phyloP scores from a whole-genome alignment of 2,113 vertebrate species.

The Neomonachus schauinslandi region DNA sequence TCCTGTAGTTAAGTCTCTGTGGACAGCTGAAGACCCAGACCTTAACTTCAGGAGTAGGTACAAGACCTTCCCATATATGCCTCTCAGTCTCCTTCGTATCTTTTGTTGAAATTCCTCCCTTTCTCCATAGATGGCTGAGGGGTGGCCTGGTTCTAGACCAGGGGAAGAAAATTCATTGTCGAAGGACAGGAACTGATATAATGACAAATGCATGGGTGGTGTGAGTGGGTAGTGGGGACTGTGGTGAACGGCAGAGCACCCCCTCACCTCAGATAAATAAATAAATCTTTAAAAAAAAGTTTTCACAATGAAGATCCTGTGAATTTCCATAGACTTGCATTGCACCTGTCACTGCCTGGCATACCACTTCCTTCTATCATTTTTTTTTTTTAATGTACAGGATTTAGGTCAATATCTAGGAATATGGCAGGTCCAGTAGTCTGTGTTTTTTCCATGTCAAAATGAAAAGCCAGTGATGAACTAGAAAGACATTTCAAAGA shows the following conservation, averaged over 20 bases:
- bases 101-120: not conserved
- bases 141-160: not conserved
- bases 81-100: not conserved
- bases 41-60: not conserved
- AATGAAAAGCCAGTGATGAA: slow-evolving; percentile 1
- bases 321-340: not conserved
- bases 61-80: not conserved
- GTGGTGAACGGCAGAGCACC: not conserved
- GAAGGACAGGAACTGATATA: not conserved
- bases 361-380: not conserved
- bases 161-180: not conserved
- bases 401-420: not conserved
- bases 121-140: not conserved
- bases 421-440: not conserved
- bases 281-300: not conserved
- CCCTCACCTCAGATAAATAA: not conserved
- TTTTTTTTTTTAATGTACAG: not conserved
- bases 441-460: not conserved
- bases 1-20: not conserved
- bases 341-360: not conserved
- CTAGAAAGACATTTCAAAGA: not conserved
- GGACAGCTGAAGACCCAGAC: not conserved
- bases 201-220: not conserved
- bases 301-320: not conserved
- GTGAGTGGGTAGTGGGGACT: too few species aligned